These are phyloP conservation scores for Speoplatyrhinus poulsoni DNA, from an alignment of 2,113 vertebrate species.

Conservation along the genomic window DNA sequence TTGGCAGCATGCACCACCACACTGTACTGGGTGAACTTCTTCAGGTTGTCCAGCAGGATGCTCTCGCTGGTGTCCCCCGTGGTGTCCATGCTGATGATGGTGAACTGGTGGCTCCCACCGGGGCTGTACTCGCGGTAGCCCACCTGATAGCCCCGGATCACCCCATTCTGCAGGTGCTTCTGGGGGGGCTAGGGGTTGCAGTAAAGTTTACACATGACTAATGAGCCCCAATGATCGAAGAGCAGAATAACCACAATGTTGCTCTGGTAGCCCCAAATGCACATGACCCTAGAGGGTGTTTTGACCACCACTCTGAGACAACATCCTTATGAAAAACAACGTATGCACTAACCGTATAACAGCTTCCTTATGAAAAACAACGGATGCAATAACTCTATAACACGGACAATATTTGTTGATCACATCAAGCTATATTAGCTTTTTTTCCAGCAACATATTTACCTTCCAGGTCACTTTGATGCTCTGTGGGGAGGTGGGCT, in stretches of 20 bases:
- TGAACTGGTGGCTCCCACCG: constrained; percentile 94
- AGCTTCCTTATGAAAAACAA: too few species aligned
- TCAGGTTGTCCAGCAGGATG: constrained; percentile 91
- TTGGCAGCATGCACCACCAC: constrained; percentile 99
- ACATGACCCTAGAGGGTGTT: too few species aligned
- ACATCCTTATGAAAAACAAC: too few species aligned
- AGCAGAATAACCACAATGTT: too few species aligned
- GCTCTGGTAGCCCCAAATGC: too few species aligned
- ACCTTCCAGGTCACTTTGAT: constrained; percentile 99
- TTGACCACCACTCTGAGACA: too few species aligned
- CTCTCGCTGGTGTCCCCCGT: constrained; percentile 93
- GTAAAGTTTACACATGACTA: background rate
- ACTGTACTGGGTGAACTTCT: constrained; percentile 97
- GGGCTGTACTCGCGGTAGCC: constrained; percentile 95
- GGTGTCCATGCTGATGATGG: constrained; percentile 95
- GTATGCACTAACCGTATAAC: too few species aligned
- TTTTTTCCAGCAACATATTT: constrained; percentile 19
- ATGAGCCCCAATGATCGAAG: too few species aligned
- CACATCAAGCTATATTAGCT: background rate
- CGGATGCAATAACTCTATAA: too few species aligned
- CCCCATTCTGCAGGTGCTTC: constrained; percentile 93
- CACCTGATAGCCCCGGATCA: constrained; percentile 97
- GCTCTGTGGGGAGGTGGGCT: constrained; percentile 95
- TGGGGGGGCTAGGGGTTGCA: constrained; percentile 82
- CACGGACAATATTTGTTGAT: too few species aligned